phyloP scores from a whole-genome alignment of 2,797 vertebrate species.

The Leuciscus waleckii region DNA sequence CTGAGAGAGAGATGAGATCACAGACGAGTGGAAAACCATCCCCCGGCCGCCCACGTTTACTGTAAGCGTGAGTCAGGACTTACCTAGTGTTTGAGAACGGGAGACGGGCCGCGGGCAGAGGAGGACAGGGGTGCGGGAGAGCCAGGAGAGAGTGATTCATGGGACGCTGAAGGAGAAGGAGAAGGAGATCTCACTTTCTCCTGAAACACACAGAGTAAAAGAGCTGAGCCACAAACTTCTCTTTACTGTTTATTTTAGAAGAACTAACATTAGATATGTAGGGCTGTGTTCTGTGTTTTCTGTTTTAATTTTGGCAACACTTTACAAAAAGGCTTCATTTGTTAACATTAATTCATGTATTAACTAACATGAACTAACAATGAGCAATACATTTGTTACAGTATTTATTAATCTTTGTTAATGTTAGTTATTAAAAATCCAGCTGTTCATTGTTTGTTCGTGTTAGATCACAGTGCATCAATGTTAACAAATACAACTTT shows the following conservation, averaged over 20 bases:
- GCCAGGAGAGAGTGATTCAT: constrained; percentile 54
- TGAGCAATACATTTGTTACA: too few relatives aligned
- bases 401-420: too few relatives aligned
- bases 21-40: neutral
- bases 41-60: neutral
- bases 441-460: too few relatives aligned
- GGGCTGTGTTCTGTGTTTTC: neutral
- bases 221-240: neutral
- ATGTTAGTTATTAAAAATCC: too few relatives aligned
- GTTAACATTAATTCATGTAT: too few relatives aligned
- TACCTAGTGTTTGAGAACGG: constrained; percentile 60
- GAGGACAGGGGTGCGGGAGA: constrained; percentile 58
- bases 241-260: too few relatives aligned
- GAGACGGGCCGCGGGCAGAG: constrained; percentile 55
- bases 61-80: constrained; percentile 2
- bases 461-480: too few relatives aligned
- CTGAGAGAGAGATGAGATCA: neutral
- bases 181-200: constrained; percentile 57
- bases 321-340: too few relatives aligned
- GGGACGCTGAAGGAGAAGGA: constrained; percentile 55
- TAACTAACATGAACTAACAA: too few relatives aligned
- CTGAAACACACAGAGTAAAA: constrained; percentile 25
- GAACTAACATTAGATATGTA: neutral
- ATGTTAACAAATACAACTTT: too few relatives aligned
- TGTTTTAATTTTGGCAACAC: too few relatives aligned